Percentiles rank a stretch among this genome's conserved stretches.
Evolutionary conservation across 2,797 vertebrate species (phyloP).

Genomic region (Sparidentex hasta): DNA sequence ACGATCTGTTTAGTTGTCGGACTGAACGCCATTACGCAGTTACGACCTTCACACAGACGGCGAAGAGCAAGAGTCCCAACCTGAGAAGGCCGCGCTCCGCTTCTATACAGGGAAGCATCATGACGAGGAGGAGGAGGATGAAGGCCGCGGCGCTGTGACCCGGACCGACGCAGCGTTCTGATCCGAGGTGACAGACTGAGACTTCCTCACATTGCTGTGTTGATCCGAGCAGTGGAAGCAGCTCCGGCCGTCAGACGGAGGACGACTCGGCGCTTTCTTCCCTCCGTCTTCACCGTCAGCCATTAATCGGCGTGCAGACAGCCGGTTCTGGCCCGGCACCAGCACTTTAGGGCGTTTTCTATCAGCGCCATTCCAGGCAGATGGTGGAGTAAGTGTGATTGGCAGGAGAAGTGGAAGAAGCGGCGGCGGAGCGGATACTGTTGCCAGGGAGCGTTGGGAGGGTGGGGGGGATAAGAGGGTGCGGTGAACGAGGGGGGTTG

Average conservation of each 20-base stretch:
- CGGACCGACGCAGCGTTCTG: conserved; percentile 23
- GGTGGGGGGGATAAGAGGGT: conserved; percentile 39
- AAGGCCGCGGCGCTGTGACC: conserved; percentile 1
- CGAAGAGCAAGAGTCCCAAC: too few relatives aligned
- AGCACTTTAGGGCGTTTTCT: conserved; percentile 75
- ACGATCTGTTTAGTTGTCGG: too few relatives aligned
- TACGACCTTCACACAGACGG: too few relatives aligned
- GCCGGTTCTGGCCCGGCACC: conserved; percentile 54
- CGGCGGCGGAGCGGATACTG: conserved; percentile 53
- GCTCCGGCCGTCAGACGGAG: conserved; percentile 6
- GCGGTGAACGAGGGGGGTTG: conserved; percentile 15
- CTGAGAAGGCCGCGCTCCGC: too few relatives aligned
- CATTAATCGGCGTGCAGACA: conserved; percentile 54
- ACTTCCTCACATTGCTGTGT: conserved; percentile 60
- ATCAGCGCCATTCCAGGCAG: conserved; percentile 77
- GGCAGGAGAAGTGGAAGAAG: conserved; percentile 68
- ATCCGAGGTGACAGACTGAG: conserved; percentile 50
- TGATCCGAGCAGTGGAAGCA: conserved; percentile 28
- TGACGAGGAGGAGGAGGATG: too few relatives aligned
- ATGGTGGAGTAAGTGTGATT: conserved; percentile 75
- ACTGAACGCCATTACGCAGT: too few relatives aligned
- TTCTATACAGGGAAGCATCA: too few relatives aligned
- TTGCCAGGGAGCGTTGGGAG: conserved; percentile 64
- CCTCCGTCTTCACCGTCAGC: conserved; percentile 32
- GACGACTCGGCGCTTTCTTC: conserved; percentile 19